Base-by-base conservation (phyloP, 2,888 invertebrate species). In the Molanna angustata region DNA sequence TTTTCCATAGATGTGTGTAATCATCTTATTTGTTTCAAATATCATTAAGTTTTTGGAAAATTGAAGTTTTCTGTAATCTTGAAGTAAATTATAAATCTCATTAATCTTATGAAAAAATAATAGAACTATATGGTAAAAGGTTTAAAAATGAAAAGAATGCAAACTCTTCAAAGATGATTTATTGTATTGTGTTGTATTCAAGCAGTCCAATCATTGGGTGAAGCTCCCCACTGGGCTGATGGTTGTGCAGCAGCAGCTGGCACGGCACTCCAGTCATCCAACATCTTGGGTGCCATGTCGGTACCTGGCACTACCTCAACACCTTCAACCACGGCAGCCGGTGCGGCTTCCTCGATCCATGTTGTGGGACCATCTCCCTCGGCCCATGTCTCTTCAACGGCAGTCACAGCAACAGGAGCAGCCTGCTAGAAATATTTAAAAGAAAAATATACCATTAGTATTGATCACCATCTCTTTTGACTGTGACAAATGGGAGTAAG, bases 201-300 rank as follows among this genome's bases (percentile, higher is more conserved):
- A 17, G 37, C 7, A 13, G 71, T 76, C 82, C 81, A 81, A 66
- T 80, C 80, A 59, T 74, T 74, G 27, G 76, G 70, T 35, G 80
- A 71, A 57, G 80, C 79, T 59, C 82, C 83, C 85, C 85, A 84
- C 40, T 80, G 80, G 2, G 77, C 63, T 1, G 74, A 65, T 39
- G 67, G 58, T 48, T 65, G 49, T 1, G 62, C 37, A 57, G 65
- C 22, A 4, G 64, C 37, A 19, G 67, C 45, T 20, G 68, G 62
- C 0, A 78, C 69, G 1, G 78, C 66, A 1, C 74, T 64, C 6
- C 72, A 66, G 3, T 73, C 66, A 1, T 64, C 64, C 35, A 68
- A 68, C 68, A 70, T 70, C 47, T 66, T 67, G 56, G 72, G 73
- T 37, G 67, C 62, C 6, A 66, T 66, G 4, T 65, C 62, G 13